phyloP scores from a whole-genome alignment of 2,888 invertebrate species.

The Hypena proboscidalis region DNA sequence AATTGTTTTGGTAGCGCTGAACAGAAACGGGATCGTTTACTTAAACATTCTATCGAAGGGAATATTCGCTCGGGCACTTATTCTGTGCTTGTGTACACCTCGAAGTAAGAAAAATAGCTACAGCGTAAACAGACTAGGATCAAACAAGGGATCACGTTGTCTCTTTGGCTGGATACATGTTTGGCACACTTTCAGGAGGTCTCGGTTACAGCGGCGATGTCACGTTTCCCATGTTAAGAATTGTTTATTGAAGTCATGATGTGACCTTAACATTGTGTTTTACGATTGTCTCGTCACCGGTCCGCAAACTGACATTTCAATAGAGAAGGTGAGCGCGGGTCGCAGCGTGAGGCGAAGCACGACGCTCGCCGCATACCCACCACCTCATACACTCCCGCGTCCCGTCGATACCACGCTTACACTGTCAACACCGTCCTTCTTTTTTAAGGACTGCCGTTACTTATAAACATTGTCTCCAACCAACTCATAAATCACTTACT shows the following conservation, averaged over 20 bases:
- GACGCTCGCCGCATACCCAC: conserved; percentile 59
- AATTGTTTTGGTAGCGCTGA: too few relatives aligned
- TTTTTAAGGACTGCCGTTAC: conserved; percentile 54
- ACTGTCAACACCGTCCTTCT: conserved; percentile 48
- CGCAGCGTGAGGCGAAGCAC: conserved; percentile 77
- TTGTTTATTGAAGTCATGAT: conserved; percentile 85
- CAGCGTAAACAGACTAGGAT: conserved; percentile 35
- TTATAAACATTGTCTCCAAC: conserved; percentile 40
- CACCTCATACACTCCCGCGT: conserved; percentile 47
- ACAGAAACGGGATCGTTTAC: too few relatives aligned
- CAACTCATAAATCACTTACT: conserved; percentile 53
- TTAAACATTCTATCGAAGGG: neutral
- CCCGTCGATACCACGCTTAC: conserved; percentile 21
- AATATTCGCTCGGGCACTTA: neutral
- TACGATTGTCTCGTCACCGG: conserved; percentile 83
- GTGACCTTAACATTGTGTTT: conserved; percentile 84
- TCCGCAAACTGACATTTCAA: conserved; percentile 83
- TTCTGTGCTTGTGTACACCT: conserved; percentile 11
- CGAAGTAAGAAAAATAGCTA: conserved; percentile 38
- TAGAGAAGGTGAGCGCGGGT: conserved; percentile 80
- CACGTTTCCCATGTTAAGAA: conserved; percentile 81
- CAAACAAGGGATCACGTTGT: conserved; percentile 59
- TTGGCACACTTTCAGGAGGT: conserved; percentile 79
- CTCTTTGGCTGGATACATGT: conserved; percentile 63
- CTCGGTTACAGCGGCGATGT: conserved; percentile 73